phyloP scores from a whole-genome alignment of 92 coral and sea anemone species.

The Porites evermanni region DNA sequence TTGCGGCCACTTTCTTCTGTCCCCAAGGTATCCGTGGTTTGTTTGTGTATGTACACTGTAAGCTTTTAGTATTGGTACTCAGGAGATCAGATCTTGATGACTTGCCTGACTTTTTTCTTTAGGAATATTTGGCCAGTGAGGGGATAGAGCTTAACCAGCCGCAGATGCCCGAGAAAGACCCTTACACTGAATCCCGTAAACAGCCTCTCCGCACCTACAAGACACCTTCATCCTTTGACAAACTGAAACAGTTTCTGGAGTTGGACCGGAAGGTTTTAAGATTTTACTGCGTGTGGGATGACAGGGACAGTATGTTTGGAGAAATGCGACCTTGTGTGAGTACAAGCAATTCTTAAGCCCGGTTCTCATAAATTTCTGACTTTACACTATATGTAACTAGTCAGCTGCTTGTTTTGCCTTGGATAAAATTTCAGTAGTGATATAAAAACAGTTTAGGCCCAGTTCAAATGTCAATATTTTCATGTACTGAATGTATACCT shows the following conservation, averaged over 20 bases:
- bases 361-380: too few species aligned
- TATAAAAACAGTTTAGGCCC: too few species aligned
- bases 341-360: background rate
- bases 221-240: constrained; percentile 96
- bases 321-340: constrained; percentile 99
- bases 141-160: constrained; percentile 94
- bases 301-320: constrained; percentile 99
- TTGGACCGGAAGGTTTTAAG: constrained; percentile 95
- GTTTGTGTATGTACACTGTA: too few species aligned
- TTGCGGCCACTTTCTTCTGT: too few species aligned
- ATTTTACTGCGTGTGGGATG: constrained; percentile 99
- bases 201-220: constrained; percentile 89
- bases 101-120: background rate
- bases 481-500: too few species aligned
- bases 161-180: constrained; percentile 70
- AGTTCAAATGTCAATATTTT: too few species aligned
- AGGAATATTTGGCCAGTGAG: constrained; percentile 99
- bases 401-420: too few species aligned
- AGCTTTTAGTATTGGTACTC: background rate
- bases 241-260: constrained; percentile 91
- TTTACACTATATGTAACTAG: too few species aligned
- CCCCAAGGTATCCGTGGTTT: too few species aligned
- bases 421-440: too few species aligned
- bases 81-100: background rate
- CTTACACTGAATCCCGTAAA: constrained; percentile 90